Conservation (phyloP, 2,113 vertebrate species). For the Coreoperca whiteheadi region DNA sequence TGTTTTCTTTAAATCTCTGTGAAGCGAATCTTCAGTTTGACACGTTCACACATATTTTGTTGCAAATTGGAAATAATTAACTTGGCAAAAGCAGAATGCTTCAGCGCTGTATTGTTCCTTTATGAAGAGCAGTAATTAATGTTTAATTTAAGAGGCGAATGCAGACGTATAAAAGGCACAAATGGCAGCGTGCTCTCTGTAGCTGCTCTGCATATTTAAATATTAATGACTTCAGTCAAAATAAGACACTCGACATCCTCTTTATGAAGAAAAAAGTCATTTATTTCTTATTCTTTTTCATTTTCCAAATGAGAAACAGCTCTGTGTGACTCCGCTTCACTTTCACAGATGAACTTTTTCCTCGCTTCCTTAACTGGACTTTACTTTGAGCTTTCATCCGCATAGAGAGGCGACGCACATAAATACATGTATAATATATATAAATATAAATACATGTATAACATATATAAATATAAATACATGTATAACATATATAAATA, state of each 20-base stretch:
- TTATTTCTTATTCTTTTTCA: slow-evolving; percentile 67
- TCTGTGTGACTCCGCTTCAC: background rate
- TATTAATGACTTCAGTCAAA: slow-evolving; percentile 77
- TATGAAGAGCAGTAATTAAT: slow-evolving; percentile 74
- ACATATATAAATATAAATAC: too few species aligned
- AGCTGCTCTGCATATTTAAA: slow-evolving; percentile 69
- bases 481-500: too few species aligned
- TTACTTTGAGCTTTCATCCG: background rate
- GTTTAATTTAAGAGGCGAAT: slow-evolving; percentile 78
- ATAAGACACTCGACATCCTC: slow-evolving; percentile 66
- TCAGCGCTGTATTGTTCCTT: slow-evolving; percentile 72
- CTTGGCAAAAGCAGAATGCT: slow-evolving; percentile 60
- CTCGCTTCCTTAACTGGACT: too few species aligned
- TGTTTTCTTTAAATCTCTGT: slow-evolving; percentile 29
- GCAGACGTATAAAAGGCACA: slow-evolving; percentile 70
- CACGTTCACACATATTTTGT: slow-evolving; percentile 71
- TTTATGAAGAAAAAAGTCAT: slow-evolving; percentile 50
- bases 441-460: too few species aligned
- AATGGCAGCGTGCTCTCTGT: slow-evolving; percentile 72
- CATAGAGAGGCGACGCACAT: background rate
- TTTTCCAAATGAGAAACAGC: slow-evolving; percentile 44
- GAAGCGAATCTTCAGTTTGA: slow-evolving; percentile 50
- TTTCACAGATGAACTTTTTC: background rate
- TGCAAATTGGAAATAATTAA: slow-evolving; percentile 80
- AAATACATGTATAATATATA: too few species aligned